phyloP scores from a whole-genome alignment of 2,113 vertebrate species.

The Antigone vipio region DNA sequence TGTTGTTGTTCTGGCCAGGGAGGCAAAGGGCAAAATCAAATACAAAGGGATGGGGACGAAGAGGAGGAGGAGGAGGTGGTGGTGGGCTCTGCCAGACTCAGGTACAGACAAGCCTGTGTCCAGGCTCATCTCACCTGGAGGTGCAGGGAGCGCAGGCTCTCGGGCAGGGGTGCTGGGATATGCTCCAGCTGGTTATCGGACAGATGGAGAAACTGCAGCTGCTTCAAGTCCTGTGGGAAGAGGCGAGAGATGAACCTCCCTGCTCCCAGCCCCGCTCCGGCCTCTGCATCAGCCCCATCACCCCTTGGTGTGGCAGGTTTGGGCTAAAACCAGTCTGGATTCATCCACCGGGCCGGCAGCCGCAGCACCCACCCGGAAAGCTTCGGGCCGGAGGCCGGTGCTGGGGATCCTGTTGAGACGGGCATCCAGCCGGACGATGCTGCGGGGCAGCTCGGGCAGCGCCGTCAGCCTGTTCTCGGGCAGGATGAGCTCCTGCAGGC shows the following conservation, averaged over 20 bases:
- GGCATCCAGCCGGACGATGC: constrained; percentile 70
- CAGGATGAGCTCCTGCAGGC: constrained; percentile 79
- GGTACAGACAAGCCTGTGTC: not conserved
- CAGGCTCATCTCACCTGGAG: constrained; percentile 71
- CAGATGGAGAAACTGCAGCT: constrained; percentile 81
- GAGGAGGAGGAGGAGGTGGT: not conserved
- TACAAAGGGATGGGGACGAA: not conserved
- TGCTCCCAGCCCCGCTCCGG: not conserved
- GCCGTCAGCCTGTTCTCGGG: constrained; percentile 72
- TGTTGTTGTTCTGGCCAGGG: constrained; percentile 78
- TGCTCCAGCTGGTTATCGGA: constrained; percentile 80
- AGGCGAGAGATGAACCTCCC: not conserved
- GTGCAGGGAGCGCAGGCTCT: constrained; percentile 78
- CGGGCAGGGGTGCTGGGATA: constrained; percentile 74
- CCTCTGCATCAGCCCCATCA: not conserved
- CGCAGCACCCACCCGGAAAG: constrained; percentile 70
- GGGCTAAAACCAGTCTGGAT: not conserved
- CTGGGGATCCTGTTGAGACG: constrained; percentile 77
- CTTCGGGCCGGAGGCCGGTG: constrained; percentile 62
- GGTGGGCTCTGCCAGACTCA: not conserved
- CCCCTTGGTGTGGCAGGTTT: not conserved
- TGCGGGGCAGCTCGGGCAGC: constrained; percentile 75
- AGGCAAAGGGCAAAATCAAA: not conserved
- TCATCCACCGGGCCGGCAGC: accelerated
- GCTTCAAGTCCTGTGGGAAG: constrained; percentile 73